Percentiles rank a stretch among this genome's conserved stretches.
Conservation (phyloP, 2,888 invertebrate genomes). For the Lumbricus terrestris region DNA sequence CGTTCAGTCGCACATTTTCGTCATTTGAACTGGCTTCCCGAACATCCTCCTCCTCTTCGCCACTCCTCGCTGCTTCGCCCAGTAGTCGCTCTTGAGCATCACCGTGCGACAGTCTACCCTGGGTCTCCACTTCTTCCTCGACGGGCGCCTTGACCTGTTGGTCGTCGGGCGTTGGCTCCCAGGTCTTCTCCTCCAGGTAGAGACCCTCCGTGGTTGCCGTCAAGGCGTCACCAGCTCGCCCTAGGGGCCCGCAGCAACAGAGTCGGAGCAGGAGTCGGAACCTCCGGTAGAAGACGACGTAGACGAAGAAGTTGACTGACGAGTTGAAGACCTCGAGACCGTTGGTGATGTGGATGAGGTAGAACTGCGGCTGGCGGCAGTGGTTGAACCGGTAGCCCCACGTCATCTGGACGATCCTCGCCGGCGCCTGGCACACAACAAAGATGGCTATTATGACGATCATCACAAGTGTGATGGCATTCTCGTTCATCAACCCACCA, state of each 20-base stretch:
- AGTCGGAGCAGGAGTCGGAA: slow-evolving; percentile 35
- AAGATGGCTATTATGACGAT: slow-evolving; percentile 40
- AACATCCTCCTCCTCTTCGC: neutral
- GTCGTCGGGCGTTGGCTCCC: neutral
- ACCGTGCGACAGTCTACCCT: neutral
- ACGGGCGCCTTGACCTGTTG: neutral
- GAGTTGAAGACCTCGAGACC: slow-evolving; percentile 40
- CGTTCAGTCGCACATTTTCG: neutral
- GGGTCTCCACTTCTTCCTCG: too few relatives aligned
- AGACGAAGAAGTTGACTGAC: slow-evolving; percentile 41
- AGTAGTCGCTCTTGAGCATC: neutral
- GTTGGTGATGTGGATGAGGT: slow-evolving; percentile 39
- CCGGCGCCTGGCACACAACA: slow-evolving; percentile 40
- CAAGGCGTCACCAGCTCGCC: too few relatives aligned
- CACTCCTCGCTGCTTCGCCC: neutral
- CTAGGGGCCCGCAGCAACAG: neutral
- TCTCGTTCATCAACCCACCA: slow-evolving; percentile 34
- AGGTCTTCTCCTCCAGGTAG: neutral
- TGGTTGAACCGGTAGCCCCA: slow-evolving; percentile 33
- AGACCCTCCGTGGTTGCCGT: neutral
- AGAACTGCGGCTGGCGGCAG: slow-evolving; percentile 33
- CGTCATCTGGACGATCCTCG: slow-evolving; percentile 30
- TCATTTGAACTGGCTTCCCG: neutral
- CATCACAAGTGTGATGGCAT: slow-evolving; percentile 42
- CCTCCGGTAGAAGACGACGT: slow-evolving; percentile 36